Percentiles rank a stretch among this genome's conserved stretches.
Conservation (phyloP, 2,113 vertebrate genomes). For the Dascyllus trimaculatus region DNA sequence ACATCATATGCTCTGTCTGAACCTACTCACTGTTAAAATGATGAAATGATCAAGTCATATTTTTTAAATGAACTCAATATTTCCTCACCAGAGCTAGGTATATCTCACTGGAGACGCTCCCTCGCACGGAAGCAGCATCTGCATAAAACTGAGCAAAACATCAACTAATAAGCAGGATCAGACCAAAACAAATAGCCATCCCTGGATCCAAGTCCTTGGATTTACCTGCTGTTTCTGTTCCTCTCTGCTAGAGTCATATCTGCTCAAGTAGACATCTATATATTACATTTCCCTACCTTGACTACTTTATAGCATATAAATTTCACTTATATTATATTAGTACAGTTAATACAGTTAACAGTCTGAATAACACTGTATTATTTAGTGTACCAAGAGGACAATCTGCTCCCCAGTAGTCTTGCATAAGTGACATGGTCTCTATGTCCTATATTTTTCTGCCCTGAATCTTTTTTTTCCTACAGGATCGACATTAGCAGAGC, state of each 20-base stretch:
- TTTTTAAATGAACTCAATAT: slow-evolving; percentile 38
- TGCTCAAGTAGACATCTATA: neutral
- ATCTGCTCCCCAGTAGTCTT: slow-evolving; percentile 10
- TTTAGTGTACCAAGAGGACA: slow-evolving; percentile 28
- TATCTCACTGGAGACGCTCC: slow-evolving; percentile 33
- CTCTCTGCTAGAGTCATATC: slow-evolving; percentile 22
- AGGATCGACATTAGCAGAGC: slow-evolving; percentile 52
- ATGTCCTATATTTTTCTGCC: slow-evolving; percentile 53
- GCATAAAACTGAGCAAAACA: slow-evolving; percentile 60
- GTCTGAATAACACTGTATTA: slow-evolving; percentile 11
- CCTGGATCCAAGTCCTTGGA: slow-evolving; percentile 33
- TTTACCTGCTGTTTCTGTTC: slow-evolving; percentile 46
- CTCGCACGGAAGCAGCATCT: slow-evolving; percentile 53
- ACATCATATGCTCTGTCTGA: slow-evolving; percentile 44
- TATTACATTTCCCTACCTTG: neutral
- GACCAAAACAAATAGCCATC: slow-evolving; percentile 54
- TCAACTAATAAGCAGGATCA: slow-evolving; percentile 54
- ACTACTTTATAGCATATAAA: neutral
- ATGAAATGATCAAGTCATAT: slow-evolving; percentile 45
- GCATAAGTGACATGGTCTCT: slow-evolving; percentile 32
- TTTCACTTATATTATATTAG: neutral
- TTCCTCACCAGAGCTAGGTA: slow-evolving; percentile 31
- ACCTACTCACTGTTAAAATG: slow-evolving; percentile 42
- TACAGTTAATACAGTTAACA: slow-evolving; percentile 8
- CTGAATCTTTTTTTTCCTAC: slow-evolving; percentile 61